phyloP scores from a whole-genome alignment of 1,140 invertebrate species.

The Macrostomum lignano region DNA sequence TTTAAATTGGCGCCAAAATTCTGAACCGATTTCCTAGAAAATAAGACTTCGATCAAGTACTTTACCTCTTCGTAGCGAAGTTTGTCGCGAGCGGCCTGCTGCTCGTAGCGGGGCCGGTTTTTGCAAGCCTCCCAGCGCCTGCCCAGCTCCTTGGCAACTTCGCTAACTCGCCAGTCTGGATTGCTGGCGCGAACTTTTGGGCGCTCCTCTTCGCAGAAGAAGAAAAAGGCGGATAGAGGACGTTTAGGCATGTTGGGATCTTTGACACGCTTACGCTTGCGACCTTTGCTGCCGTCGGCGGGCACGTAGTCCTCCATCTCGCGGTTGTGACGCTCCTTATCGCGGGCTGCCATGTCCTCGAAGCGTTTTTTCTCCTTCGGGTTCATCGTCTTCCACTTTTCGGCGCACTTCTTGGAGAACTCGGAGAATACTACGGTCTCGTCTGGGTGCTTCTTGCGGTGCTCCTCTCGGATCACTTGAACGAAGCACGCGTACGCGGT shows the following conservation, averaged over 20 bases:
- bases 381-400: constrained; percentile 70
- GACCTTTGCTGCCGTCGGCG: constrained; percentile 40
- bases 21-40: background rate
- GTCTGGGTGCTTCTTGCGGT: constrained; percentile 94
- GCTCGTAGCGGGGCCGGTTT: constrained; percentile 59
- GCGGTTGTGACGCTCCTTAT: constrained; percentile 71
- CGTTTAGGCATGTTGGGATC: constrained; percentile 95
- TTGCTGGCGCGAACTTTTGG: constrained; percentile 63
- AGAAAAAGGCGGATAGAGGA: constrained; percentile 93
- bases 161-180: constrained; percentile 74
- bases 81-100: constrained; percentile 68
- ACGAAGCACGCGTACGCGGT: constrained; percentile 98
- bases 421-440: constrained; percentile 91
- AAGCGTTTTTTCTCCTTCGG: constrained; percentile 94
- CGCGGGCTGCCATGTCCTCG: constrained; percentile 69
- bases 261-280: constrained; percentile 61
- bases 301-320: constrained; percentile 87
- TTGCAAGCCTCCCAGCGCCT: constrained; percentile 65
- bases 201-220: constrained; percentile 90
- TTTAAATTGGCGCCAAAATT: no score
- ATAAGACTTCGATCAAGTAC: constrained; percentile 1
- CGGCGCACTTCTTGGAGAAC: constrained; percentile 91
- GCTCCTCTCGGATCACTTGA: constrained; percentile 73
- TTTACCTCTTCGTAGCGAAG: constrained; percentile 48
- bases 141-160: constrained; percentile 88